Conservation (phyloP, 2,797 vertebrate genomes). For the Buceros bicornis region DNA sequence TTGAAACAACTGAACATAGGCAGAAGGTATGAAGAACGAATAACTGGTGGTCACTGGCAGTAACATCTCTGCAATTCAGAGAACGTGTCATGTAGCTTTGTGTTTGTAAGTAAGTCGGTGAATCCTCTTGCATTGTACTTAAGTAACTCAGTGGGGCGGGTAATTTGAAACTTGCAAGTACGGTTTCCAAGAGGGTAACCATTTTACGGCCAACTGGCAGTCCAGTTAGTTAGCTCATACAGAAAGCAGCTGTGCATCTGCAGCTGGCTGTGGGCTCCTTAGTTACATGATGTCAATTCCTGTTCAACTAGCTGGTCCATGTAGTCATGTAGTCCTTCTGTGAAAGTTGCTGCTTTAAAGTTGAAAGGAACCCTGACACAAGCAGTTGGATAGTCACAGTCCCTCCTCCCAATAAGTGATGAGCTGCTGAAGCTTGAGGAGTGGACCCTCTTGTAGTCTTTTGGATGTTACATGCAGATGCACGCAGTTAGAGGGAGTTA, state of each 20-base stretch:
- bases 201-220: not conserved
- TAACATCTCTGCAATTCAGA: not conserved
- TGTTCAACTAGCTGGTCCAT: not conserved
- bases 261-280: not conserved
- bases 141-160: not conserved
- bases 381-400: not conserved
- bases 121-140: not conserved
- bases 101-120: not conserved
- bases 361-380: not conserved
- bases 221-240: not conserved
- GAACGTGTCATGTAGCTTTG: fast-evolving
- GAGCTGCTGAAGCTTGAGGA: not conserved
- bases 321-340: not conserved
- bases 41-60: not conserved
- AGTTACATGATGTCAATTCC: not conserved
- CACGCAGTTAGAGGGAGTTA: not conserved
- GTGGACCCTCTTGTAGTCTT: not conserved
- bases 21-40: not conserved
- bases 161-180: not conserved
- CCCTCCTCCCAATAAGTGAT: not conserved
- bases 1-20: not conserved
- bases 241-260: not conserved
- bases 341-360: not conserved
- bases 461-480: not conserved
- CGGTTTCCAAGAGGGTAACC: not conserved